A percentile compares a stretch with the other conserved stretches of the same genome.
Conservation (phyloP, 2,888 invertebrate genomes). For the Chironomus riparius region DNA sequence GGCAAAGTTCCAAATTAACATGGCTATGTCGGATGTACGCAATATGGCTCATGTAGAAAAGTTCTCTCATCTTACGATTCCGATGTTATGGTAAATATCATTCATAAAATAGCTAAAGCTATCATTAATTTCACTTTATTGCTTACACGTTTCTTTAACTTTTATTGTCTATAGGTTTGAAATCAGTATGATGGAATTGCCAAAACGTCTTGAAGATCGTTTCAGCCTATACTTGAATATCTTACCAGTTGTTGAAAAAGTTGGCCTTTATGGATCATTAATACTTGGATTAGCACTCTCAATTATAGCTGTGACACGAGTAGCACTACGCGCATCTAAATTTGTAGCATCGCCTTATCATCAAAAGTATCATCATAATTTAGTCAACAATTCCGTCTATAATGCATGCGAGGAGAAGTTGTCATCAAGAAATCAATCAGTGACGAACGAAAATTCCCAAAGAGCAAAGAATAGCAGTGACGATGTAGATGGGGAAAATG, state of each 20-base stretch:
- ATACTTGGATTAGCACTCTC: constrained; percentile 35
- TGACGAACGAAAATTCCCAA: neutral
- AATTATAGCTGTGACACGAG: constrained; percentile 37
- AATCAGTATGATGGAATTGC: constrained; percentile 57
- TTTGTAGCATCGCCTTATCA: constrained; percentile 7
- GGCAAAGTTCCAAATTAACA: constrained; percentile 77
- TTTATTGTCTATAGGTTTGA: constrained; percentile 38
- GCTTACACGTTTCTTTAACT: neutral
- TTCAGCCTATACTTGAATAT: constrained; percentile 67
- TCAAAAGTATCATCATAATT: neutral
- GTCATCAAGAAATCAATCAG: neutral
- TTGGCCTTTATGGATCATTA: constrained; percentile 38
- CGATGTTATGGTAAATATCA: constrained; percentile 75
- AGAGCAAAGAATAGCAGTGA: neutral
- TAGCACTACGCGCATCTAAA: constrained; percentile 35
- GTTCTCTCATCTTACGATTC: constrained; percentile 65
- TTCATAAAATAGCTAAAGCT: too few relatives aligned
- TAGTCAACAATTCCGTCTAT: constrained; percentile 13
- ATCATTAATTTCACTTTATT: too few relatives aligned
- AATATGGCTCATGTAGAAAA: constrained; percentile 54
- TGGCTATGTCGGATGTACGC: constrained; percentile 64
- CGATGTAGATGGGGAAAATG: neutral
- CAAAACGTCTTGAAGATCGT: constrained; percentile 50
- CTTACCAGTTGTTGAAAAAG: constrained; percentile 52
- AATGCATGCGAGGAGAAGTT: constrained; percentile 19